Conservation (phyloP, 2,888 invertebrate genomes). For the Andrena camellia region DNA sequence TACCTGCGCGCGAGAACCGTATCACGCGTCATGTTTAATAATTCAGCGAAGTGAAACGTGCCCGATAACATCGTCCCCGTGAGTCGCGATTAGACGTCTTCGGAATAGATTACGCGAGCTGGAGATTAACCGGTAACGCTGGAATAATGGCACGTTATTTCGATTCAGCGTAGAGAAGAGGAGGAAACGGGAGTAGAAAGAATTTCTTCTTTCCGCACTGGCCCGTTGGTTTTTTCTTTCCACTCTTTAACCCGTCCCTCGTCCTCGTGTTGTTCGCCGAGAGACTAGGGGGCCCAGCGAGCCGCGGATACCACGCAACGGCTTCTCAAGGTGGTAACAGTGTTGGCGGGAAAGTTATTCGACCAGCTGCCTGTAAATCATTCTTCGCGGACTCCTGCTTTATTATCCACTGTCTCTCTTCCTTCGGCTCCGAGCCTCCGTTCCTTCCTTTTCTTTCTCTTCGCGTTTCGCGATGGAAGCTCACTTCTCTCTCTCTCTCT, state of each 20-base stretch:
- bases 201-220: constrained; percentile 47
- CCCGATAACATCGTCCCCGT: constrained; percentile 34
- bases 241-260: constrained; percentile 4
- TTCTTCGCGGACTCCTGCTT: constrained; percentile 80
- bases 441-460: constrained; percentile 56
- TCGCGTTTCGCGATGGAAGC: constrained; percentile 46
- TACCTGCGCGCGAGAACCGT: constrained; percentile 20
- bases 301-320: constrained; percentile 49
- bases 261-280: not conserved
- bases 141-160: constrained; percentile 20
- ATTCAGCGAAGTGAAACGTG: constrained; percentile 41
- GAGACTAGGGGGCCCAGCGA: constrained; percentile 31
- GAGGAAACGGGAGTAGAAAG: constrained; percentile 25
- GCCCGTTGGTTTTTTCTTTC: constrained; percentile 17
- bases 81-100: constrained; percentile 18
- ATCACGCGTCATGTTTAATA: constrained; percentile 42
- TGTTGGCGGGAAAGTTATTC: constrained; percentile 83
- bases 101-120: constrained; percentile 32
- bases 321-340: constrained; percentile 80
- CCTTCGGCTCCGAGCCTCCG: constrained; percentile 46
- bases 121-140: constrained; percentile 38
- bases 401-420: constrained; percentile 75
- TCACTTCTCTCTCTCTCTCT: constrained; percentile 23
- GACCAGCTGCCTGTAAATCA: constrained; percentile 81
- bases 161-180: constrained; percentile 30